phyloP scores from a whole-genome alignment of 2,888 invertebrate genomes.

The Ariolimax columbianus region DNA sequence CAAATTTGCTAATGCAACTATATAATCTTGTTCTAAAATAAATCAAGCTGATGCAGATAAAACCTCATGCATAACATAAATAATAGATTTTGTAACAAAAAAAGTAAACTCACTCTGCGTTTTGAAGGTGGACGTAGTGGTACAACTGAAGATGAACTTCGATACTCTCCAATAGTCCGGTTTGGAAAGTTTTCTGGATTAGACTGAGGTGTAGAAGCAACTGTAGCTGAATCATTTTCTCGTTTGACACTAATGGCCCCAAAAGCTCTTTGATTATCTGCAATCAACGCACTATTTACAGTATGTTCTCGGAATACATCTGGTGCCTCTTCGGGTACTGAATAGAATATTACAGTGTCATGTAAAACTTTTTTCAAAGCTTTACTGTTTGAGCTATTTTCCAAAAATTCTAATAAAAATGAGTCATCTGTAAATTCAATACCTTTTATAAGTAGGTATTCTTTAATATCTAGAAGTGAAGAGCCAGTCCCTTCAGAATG shows the following conservation, averaged over 20 bases:
- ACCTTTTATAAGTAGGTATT: conserved; percentile 32
- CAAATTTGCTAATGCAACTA: too few species aligned
- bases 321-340: conserved; percentile 16
- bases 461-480: conserved; percentile 34
- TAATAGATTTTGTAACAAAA: not conserved
- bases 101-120: conserved; percentile 34
- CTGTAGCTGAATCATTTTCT: not conserved
- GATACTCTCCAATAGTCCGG: not conserved
- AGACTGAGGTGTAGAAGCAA: not conserved
- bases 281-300: not conserved
- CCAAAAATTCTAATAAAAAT: conserved; percentile 38
- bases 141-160: not conserved
- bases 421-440: conserved; percentile 29
- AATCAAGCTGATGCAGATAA: too few species aligned
- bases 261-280: conserved; percentile 1
- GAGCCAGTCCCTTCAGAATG: conserved; percentile 31
- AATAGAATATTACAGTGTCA: conserved; percentile 7
- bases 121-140: conserved; percentile 50
- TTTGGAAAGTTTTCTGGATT: not conserved
- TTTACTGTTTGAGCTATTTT: conserved; percentile 14
- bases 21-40: too few species aligned
- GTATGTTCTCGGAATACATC: not conserved
- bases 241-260: not conserved
- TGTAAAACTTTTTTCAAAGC: conserved; percentile 24
- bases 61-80: too few species aligned